Base-by-base conservation (phyloP, 2,113 vertebrate species). In the Polypterus bichir region DNA sequence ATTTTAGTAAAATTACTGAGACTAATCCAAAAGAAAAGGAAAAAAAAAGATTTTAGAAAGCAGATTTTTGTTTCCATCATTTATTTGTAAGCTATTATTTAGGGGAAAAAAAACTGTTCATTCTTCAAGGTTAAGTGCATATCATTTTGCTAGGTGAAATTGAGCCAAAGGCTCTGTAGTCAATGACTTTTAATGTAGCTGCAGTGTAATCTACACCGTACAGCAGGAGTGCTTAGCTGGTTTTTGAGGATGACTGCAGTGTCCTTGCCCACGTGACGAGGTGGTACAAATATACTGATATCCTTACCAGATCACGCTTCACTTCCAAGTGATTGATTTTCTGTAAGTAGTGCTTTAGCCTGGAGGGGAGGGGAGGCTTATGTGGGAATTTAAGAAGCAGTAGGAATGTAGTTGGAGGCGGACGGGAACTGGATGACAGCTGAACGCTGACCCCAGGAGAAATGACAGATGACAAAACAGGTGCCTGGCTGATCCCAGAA, bases 391-490 rank as follows among this genome's bases (percentile, higher is more conserved):
- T 78, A 78, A 63, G 66, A 65, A 83, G 75, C 67, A 58, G 79
- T 71, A 68, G 74, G 75, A 65, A 57, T 64, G 75, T 62, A 77
- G 77, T 70, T 76, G 74, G 74, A 59, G 76, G 78, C 76, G 85
- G 83, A 86, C 82, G 86, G 90, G 83, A 84, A 27, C 27, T 27
- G 84, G 75, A 83, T 81, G 83, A 81, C 86, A 91, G 86, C 85
- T 92, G 86, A 83, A 64, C 73, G 74, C 80, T 85, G 83, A 86
- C 83, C 82, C 82, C 77, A 3, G 83, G 74, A 72, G 81, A 74
- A 85, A 83, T 91, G 88, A 91, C 84, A 88, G 80, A 90, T 88
- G 81, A 78, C 79, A 72, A 70, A 71, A 76, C 87, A 90, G 88
- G 83, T 92, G 85, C 79, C 81, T 73, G 57, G 62, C 66, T 77